Evolutionary conservation across 1,140 invertebrate genomes (phyloP), one percentile per base, ranked within the genome.

Genomic region (Pseudachorutes palmiensis): DNA sequence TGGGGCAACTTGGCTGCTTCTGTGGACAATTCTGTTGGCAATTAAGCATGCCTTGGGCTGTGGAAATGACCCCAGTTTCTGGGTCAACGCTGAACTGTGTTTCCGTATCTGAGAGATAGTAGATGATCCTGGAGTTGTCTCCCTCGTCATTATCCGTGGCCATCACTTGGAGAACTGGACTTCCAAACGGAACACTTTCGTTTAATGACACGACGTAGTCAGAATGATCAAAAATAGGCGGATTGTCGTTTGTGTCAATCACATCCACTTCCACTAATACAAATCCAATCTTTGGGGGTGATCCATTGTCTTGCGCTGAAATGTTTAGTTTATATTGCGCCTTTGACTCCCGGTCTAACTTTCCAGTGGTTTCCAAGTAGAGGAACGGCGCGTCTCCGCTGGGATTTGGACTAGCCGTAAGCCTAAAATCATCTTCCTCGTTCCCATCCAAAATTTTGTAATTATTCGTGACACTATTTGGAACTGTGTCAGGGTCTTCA

Each of bases 91-190:
- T 85, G 75, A 95, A 95, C 75, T 93, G 90, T 66, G 85, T 84
- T 77, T 93, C 91, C 1, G 82, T 85, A 68, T 93, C 90, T 1
- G 89, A 83, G 24, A 96, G 78, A 76, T 92, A 92, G 74, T 96
- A 96, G 0, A 89, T 92, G 33, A 97, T 85, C 77, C 88, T 88
- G n/a, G 91, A 86, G 78, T 97, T 98, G 73, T 93, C 89, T 45
- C 91, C 92, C 58, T 88, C 82, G 80, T 98, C 95, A 75, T 86
- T 88, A 76, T 98, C 95, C 1, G 88, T 90, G 0, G 94, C 94
- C 74, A 86, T 87, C n/a, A 97, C 92, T 72, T 88, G 88, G 0
- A 95, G 78, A 0, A 97, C 91, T 5, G 83, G 83, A 0, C 89
- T 92, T n/a, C 91, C 92, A 0, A 88, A 86, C 1, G 87, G 84